Percentiles rank a stretch among this genome's conserved stretches.
phyloP scores from a whole-genome alignment of 2,888 invertebrate species.

The Emmelina monodactyla region DNA sequence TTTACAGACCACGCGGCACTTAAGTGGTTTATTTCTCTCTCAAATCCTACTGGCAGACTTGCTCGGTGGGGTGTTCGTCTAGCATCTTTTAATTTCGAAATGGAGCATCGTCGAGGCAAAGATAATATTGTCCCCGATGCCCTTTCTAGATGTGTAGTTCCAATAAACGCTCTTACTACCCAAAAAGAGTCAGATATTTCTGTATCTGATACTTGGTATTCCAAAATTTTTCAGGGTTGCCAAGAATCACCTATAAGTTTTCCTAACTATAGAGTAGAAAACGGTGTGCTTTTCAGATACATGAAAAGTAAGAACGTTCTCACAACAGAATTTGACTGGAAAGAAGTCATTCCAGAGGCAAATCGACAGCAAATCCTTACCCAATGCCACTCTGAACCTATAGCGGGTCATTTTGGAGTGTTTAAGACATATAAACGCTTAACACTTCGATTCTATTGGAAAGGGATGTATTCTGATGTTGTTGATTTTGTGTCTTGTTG shows the following conservation, averaged over 20 bases:
- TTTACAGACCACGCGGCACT: constrained; percentile 19
- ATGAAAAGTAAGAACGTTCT: constrained; percentile 10
- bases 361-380: constrained; percentile 4
- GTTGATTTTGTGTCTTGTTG: constrained; percentile 10
- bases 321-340: constrained; percentile 17
- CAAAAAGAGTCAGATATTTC: too few relatives aligned
- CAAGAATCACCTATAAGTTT: constrained; percentile 7
- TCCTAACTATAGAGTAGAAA: constrained; percentile 13
- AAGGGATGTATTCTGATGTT: constrained; percentile 15
- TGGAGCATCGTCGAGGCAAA: constrained; percentile 16
- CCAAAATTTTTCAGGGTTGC: too few relatives aligned
- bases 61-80: constrained; percentile 20
- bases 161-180: too few relatives aligned
- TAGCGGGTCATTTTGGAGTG: constrained; percentile 15
- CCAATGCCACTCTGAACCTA: constrained; percentile 16
- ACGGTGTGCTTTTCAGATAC: constrained; percentile 12
- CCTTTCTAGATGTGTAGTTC: constrained; percentile 13
- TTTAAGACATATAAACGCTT: constrained; percentile 19
- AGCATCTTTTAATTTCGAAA: constrained; percentile 16
- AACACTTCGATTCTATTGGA: constrained; percentile 11
- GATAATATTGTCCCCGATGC: constrained; percentile 19
- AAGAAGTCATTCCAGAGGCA: constrained; percentile 16
- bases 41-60: constrained; percentile 19
- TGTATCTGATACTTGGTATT: neutral
- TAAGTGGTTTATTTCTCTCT: constrained; percentile 17